Evolutionary conservation across 2,888 invertebrate species (phyloP), one percentile per base, ranked within the genome.

Genomic region (Phalera bucephala): DNA sequence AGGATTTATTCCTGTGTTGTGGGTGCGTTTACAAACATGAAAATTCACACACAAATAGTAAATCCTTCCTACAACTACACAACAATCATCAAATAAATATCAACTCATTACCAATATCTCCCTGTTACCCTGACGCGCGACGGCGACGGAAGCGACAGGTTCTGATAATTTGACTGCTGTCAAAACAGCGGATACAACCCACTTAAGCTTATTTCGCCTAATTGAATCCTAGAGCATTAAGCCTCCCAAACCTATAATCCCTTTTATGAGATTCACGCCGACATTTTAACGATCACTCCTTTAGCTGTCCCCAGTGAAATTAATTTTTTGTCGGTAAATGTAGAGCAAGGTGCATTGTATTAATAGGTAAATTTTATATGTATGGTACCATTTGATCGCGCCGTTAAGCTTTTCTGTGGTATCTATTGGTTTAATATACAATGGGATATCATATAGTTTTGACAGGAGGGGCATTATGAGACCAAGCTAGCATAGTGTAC

Each of bases 191-290:
- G 87, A 88, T 85, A 84, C 76, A 71, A 59, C 51, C 77, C 78
- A 87, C 84, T 88, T 87, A 87, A 89, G 87, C 86, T 89, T 85
- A 88, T 89, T 88, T 79, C 87, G 58, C 75, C 76, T 88, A 89
- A 89, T 89, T 89, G 89, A 89, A 87, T 88, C 82, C 83, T 87
- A 85, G 84, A 70, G 78, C 69, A 86, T 86, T 86, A 87, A 80
- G 73, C 69, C 71, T 65, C 65, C 70, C 70, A 56, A 78, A 77
- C 77, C 77, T 80, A 80, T 88, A 89, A 89, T 88, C 88, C 82
- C 72, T 68, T 86, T 87, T 87, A 80, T 80, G 75, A 64, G 69
- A 66, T 81, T 82, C 82, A 86, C 80, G 79, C 88, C 88, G 87
- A 75, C 82, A 57, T 71, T 78, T 82, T 80, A 75, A 66, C 68